Evolutionary conservation across 2,888 invertebrate species (phyloP).

Genomic region (Eutolmus rufibarbis): DNA sequence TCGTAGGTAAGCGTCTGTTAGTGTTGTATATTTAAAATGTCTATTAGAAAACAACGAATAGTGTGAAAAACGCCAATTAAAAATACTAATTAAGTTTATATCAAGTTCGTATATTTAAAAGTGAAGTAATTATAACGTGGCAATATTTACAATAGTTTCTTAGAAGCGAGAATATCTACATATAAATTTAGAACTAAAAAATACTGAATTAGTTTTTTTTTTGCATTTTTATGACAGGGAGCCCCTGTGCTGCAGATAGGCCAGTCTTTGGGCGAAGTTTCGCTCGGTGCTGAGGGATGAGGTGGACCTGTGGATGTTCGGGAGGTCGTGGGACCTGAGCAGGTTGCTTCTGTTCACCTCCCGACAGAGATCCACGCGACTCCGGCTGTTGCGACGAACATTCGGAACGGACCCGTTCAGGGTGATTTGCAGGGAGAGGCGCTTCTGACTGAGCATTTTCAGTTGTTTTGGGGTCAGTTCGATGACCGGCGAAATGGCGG

Average conservation of each 20-base stretch:
- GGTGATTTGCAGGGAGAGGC: conserved; percentile 60
- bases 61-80: background rate
- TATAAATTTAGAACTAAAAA: background rate
- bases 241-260: conserved; percentile 23
- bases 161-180: background rate
- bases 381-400: background rate
- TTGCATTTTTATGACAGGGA: conserved; percentile 3
- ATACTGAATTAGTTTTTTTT: background rate
- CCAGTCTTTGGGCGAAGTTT: background rate
- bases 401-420: conserved; percentile 52
- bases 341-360: conserved; percentile 56
- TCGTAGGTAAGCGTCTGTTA: background rate
- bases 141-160: background rate
- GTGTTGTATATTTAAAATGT: too few species aligned
- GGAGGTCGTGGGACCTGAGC: conserved; percentile 54
- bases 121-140: background rate
- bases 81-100: background rate
- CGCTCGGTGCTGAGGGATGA: conserved; percentile 25
- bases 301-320: conserved; percentile 43
- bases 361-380: conserved; percentile 53
- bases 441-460: conserved; percentile 59
- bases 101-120: background rate
- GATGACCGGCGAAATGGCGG: conserved; percentile 54
- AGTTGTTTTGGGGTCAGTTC: conserved; percentile 60
- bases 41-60: too few species aligned